Conservation (phyloP, 2,113 vertebrate genomes). For the Hassar affinis region DNA sequence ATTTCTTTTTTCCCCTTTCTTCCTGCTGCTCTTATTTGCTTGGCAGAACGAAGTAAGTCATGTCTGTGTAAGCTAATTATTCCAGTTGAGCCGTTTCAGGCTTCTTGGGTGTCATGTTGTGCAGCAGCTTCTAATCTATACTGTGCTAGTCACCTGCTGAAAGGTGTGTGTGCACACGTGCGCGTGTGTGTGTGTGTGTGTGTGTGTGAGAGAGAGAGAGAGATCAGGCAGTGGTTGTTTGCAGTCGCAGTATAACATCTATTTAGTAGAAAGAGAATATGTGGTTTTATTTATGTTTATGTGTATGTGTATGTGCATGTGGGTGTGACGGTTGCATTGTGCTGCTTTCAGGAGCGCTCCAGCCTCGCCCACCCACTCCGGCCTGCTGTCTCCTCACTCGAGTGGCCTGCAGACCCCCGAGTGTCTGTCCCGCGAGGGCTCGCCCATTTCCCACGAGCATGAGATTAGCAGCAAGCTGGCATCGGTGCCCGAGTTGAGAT, state of each 20-base stretch:
- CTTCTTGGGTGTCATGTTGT: neutral
- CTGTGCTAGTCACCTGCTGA: neutral
- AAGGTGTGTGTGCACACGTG: neutral
- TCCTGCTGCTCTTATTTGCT: conserved; percentile 52
- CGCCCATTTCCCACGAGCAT: conserved; percentile 88
- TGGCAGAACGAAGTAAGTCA: conserved; percentile 76
- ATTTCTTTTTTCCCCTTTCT: conserved; percentile 31
- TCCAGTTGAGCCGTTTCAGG: conserved; percentile 1
- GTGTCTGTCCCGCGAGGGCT: conserved; percentile 93
- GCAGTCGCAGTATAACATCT: neutral
- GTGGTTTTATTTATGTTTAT: neutral
- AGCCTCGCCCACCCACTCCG: conserved; percentile 93
- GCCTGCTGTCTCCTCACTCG: conserved; percentile 88
- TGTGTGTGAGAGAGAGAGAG: no score
- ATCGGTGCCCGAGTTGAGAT: conserved; percentile 92
- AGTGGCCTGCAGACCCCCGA: conserved; percentile 97
- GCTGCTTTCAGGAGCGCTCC: conserved; percentile 84
- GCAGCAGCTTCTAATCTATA: neutral
- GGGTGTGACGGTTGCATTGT: conserved; percentile 4
- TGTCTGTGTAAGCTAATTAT: neutral
- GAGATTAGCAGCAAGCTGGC: conserved; percentile 90
- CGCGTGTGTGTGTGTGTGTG: conserved; percentile 7
- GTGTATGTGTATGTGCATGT: neutral
- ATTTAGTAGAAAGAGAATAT: neutral
- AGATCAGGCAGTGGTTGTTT: conserved; percentile 4